Evolutionary conservation across 2,888 invertebrate genomes (phyloP).

Genomic region (Bhutanitis thaidina): DNA sequence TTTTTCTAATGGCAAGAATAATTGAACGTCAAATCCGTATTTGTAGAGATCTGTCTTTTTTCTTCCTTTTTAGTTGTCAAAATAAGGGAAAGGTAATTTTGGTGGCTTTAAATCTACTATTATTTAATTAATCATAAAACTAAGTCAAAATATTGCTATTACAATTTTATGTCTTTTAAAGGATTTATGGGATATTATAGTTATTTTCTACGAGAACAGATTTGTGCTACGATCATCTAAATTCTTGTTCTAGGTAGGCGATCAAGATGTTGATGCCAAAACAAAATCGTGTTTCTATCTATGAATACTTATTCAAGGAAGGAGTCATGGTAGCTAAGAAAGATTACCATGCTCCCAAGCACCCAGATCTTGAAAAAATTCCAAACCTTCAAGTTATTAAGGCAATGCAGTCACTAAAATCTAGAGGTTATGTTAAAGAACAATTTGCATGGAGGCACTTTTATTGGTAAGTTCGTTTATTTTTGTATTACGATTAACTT

Average conservation of each 20-base stretch:
- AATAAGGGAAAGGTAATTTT: constrained; percentile 45
- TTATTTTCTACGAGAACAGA: constrained; percentile 33
- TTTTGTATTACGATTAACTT: too few relatives aligned
- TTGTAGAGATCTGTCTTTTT: constrained; percentile 21
- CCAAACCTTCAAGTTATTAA: constrained; percentile 99
- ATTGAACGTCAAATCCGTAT: constrained; percentile 4
- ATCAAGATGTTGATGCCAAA: constrained; percentile 99
- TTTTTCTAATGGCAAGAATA: constrained; percentile 5
- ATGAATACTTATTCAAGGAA: constrained; percentile 98
- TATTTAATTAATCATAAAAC: constrained; percentile 5
- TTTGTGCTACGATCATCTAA: constrained; percentile 26
- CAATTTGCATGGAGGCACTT: constrained; percentile 99
- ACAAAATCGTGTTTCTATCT: constrained; percentile 97
- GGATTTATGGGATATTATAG: not conserved
- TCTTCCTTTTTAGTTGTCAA: constrained; percentile 46
- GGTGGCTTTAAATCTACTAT: constrained; percentile 19
- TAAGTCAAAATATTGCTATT: not conserved
- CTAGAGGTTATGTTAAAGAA: constrained; percentile 98
- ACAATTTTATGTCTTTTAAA: not conserved
- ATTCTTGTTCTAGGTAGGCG: constrained; percentile 61
- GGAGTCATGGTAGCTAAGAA: constrained; percentile 99
- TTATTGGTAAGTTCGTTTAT: constrained; percentile 89
- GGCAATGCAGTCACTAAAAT: constrained; percentile 97
- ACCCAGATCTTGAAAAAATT: constrained; percentile 96
- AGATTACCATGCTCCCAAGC: constrained; percentile 98